Evolutionary conservation across 2,797 vertebrate genomes (phyloP), one percentile per base, ranked within the genome.

Genomic region (Sebastes minor): DNA sequence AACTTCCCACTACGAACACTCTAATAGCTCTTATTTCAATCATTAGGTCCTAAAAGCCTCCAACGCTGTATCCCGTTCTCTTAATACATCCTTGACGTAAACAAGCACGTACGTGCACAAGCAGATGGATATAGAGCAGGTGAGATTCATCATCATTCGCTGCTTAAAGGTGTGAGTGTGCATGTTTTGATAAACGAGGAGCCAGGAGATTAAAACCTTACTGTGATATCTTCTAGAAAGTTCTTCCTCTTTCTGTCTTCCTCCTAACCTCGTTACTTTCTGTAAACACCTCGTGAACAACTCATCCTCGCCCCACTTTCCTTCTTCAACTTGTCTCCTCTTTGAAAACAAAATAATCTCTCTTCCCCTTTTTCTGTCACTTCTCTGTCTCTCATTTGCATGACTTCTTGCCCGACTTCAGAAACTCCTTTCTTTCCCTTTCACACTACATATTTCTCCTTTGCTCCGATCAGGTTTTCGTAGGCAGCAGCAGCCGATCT

Each of bases 381-480:
- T n/a, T 70, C 35, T 62, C 57, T 23, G 23, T 33, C 20, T 22
- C 71, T 63, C 46, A 52, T 82, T 76, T 59, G 20, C 42, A 71
- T 64, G 10, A 33, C 38, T 53, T 53, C 23, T 76, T 70, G 12
- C 35, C 33, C 13, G 10, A 68, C 63, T 63, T 83, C 12, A 74
- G 63, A 87, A 79, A 57, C 16, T 20, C 27, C 53, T 63, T 49
- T 71, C 63, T 70, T 52, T 71, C 18, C 10, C 4, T 38, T 63
- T 71, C 27, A 6, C 38, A 57, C 63, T 7, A 20, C 65, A 49
- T 23, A 11, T 65, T 20, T 56, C 28, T 74, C 42, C 32, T 75
- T 35, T 49, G 8, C 55, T 69, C 38, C 7, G 1, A 7, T 70
- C 49, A 65, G 5, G 33, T 82, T 84, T 89, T 74, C n/a, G 14